These are phyloP conservation scores for Pantherophis vulpinus DNA, from an alignment of 2,797 vertebrate species.

Conservation along the genomic window DNA sequence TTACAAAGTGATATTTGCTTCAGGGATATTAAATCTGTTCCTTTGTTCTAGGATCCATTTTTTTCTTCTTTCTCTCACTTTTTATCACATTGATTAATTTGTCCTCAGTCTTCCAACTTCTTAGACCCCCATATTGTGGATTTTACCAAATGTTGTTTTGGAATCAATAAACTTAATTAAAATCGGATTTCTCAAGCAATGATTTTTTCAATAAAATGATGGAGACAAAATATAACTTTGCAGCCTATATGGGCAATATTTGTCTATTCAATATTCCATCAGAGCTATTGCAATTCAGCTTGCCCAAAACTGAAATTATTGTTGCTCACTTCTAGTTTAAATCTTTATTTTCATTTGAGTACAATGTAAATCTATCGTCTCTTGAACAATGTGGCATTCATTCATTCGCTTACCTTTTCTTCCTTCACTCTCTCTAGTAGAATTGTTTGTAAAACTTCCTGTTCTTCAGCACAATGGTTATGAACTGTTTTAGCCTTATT, in stretches of 20 bases:
- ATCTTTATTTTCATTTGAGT: not conserved
- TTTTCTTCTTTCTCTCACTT: not conserved
- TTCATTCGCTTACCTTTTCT: not conserved
- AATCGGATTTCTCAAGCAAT: constrained; percentile 19
- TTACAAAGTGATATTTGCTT: not conserved
- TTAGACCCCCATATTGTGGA: not conserved
- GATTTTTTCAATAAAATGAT: constrained; percentile 5
- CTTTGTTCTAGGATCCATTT: not conserved
- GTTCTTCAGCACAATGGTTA: not conserved
- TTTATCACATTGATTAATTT: constrained; percentile 22
- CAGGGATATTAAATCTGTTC: not conserved
- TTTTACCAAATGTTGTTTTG: constrained; percentile 10
- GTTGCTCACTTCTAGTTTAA: not conserved
- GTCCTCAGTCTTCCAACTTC: constrained; percentile 5
- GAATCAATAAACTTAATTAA: constrained; percentile 35
- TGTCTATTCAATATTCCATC: not conserved
- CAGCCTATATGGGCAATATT: not conserved
- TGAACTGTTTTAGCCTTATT: not conserved
- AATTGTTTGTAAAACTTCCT: not conserved
- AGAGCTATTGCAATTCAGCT: not conserved
- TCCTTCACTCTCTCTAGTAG: not conserved
- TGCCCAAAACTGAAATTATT: not conserved
- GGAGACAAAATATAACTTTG: not conserved
- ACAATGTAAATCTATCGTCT: not conserved
- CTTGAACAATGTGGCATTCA: not conserved